These are phyloP conservation scores for Taenioides sp. DNA, from an alignment of 2,797 vertebrate species.

Conservation along the genomic window DNA sequence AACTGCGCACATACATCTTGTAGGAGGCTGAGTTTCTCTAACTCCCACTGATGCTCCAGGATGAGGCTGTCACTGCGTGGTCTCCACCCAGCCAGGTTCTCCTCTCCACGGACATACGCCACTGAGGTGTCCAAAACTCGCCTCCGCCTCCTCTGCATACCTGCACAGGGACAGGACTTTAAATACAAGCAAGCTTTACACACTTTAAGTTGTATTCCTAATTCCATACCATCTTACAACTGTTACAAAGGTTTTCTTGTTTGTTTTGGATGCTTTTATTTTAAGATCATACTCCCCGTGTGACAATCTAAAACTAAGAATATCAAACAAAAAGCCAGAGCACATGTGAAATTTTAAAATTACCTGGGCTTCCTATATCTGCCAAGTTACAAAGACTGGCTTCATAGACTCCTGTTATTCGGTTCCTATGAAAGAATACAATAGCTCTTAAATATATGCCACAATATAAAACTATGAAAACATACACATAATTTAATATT, in stretches of 20 bases:
- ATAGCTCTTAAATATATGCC: neutral
- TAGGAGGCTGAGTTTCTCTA: constrained; percentile 96
- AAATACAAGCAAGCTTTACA: neutral
- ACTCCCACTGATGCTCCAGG: constrained; percentile 97
- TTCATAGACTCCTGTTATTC: constrained; percentile 95
- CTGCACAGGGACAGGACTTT: constrained; percentile 57
- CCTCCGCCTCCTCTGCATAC: constrained; percentile 94
- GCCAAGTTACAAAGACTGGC: constrained; percentile 92
- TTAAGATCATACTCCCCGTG: no score
- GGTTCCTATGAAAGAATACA: constrained; percentile 78
- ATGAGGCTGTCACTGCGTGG: constrained; percentile 98
- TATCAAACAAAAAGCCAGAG: no score
- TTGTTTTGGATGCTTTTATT: no score
- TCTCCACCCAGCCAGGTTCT: constrained; percentile 97
- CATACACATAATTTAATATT: neutral
- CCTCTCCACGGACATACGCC: constrained; percentile 94
- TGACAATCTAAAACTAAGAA: no score
- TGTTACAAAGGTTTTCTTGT: no score
- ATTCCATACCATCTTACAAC: no score
- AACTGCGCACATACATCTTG: constrained; percentile 81
- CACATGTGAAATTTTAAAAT: constrained; percentile 1
- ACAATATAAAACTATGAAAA: neutral
- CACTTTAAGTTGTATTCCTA: no score
- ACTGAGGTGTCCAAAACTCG: constrained; percentile 96
- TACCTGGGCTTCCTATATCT: constrained; percentile 95